phyloP scores from a whole-genome alignment of 2,113 vertebrate species.

The Natator depressus region DNA sequence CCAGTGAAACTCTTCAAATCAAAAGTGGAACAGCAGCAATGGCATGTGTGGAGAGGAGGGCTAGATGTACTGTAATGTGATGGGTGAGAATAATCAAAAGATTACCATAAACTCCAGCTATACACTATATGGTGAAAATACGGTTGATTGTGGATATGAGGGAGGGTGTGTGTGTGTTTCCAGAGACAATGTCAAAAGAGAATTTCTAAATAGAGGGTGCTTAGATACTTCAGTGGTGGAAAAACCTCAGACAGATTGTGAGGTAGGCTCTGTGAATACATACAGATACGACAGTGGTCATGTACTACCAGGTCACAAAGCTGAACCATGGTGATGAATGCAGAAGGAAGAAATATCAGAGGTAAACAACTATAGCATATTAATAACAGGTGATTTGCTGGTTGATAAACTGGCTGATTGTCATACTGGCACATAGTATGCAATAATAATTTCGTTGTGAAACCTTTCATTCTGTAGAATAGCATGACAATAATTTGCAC shows the following conservation, averaged over 20 bases:
- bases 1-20: not conserved
- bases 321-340: not conserved
- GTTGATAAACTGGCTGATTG: not conserved
- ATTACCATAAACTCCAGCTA: not conserved
- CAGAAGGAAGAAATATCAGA: constrained; percentile 15
- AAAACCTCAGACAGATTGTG: constrained; percentile 20
- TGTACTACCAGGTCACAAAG: constrained; percentile 27
- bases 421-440: not conserved
- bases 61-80: not conserved
- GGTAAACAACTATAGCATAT: not conserved
- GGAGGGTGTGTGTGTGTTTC: constrained; percentile 25
- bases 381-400: constrained; percentile 15
- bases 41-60: not conserved
- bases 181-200: constrained; percentile 29
- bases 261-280: constrained; percentile 52
- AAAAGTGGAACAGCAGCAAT: not conserved
- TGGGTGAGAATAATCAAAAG: not conserved
- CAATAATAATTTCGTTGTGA: not conserved
- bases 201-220: not conserved
- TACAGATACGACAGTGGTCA: constrained; percentile 21
- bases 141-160: constrained; percentile 28
- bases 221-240: not conserved
- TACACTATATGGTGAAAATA: not conserved
- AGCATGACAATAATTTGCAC: not conserved
- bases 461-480: not conserved